Evolutionary conservation across 2,113 vertebrate genomes (phyloP), one percentile per base, ranked within the genome.

Genomic region (Podocnemis expansa): DNA sequence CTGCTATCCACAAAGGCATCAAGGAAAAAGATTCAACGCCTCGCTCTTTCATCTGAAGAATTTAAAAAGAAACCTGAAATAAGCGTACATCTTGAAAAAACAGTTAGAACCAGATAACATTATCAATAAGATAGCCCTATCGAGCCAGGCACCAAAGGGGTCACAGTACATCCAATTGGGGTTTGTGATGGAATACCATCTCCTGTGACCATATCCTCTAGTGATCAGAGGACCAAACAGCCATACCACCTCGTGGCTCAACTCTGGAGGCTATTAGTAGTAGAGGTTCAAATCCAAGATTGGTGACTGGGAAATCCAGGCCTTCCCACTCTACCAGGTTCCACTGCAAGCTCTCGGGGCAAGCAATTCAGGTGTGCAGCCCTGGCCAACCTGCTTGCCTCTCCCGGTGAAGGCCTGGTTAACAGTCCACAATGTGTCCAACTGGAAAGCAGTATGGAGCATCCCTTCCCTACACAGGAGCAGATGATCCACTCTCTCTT

Each of bases 1-100:
- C 47, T 82, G 87, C 93, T 94, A 96, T 91, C 92, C 93, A 90
- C 76, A 91, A 89, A 94, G 82, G 85, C 93, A 90, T 78, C 63
- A 38, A 89, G 78, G 49, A 94, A 76, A 93, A 95, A 19, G 78
- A 78, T 55, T 55, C 34, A 58, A 83, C 96, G 49, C 60, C 34
- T 94, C 63, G 55, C 38, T 49, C 41, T 49, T 41, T 3, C 5
- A 2, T 88, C 75, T 45, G 83, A 34, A 29, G 82, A 90, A 88
- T 56, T 54, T 38, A 29, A 16, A 56, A 43, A n/a, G n/a, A 22
- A 45, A 76, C 45, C 73, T 14, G 41, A 76, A 76, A 45, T 45
- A 45, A 27, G 27, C 25, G 19, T 45, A 13, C 41, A 45, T 76
- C 41, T 16, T 22, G 52, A 58, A 81, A 80, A 56, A 56, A 10